Evolutionary conservation across 64 coral and sea anemone species (phyloP), one percentile per base, ranked within the genome.

Genomic region (Dendronephthya gigantea): DNA sequence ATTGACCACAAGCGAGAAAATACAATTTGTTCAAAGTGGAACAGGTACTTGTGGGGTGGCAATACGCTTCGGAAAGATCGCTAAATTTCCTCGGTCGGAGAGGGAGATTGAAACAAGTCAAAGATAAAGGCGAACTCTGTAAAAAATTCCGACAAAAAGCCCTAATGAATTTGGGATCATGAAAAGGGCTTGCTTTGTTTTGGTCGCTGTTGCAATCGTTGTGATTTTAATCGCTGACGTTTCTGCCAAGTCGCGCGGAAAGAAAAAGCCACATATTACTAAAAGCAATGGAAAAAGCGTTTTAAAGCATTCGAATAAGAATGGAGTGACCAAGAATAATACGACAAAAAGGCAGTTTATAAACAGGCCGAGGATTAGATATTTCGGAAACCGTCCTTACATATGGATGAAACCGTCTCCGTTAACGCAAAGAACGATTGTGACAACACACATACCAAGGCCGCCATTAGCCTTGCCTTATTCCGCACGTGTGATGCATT

Each of bases 371-470:
- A 28, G 16, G 79, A 81, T 62, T 30, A 83, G 49, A 43, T 88
- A 12, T 82, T 89, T 14, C 65, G 76, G 27, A 25, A 85, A 55
- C 92, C 95, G 2, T 30, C 72, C 72, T 35, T 93, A 91, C 34
- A 93, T 98, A 90, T 90, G 93, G 39, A 98, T 98, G 87, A 85
- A 90, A 69, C 95, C 95, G 8, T 90, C 92, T 5, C 95, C 95
- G 1, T 90, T 98, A 91, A 98, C 95, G 22, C 95, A 98, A 83
- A 89, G 90, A 88, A 98, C 95, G 0, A 92, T 98, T 10, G 95
- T 98, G 0, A 98, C 95, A 22, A 98, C 95, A 19, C 92, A 93
- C 82, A 98, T 98, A 50, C 95, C 95, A 14, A 68, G 95, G 22
- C 92, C 95, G 2, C 95, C 95, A 28, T 47, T 98, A 43, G 83